Evolutionary conservation across 2,797 vertebrate genomes (phyloP).

Genomic region (Liparis tanakae): DNA sequence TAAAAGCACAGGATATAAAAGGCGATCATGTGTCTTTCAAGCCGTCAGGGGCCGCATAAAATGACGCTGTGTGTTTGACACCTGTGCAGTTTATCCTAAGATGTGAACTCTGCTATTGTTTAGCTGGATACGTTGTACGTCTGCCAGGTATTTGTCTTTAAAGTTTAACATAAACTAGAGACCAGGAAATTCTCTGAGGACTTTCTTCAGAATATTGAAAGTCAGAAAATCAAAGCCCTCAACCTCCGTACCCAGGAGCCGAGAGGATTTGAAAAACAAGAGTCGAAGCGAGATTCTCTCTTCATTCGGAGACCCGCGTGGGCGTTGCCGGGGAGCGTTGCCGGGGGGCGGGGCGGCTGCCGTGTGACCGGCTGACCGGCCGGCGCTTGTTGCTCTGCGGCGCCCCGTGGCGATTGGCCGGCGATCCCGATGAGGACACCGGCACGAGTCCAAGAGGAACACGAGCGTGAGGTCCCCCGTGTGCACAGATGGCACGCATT

Average conservation of each 20-base stretch:
- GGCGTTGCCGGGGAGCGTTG: no score
- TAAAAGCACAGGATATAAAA: no score
- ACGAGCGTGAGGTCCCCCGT: slow-evolving; percentile 76
- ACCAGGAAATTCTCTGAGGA: slow-evolving; percentile 76
- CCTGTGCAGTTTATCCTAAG: background rate
- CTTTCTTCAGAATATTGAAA: no score
- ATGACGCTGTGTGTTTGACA: no score
- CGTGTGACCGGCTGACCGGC: slow-evolving; percentile 53
- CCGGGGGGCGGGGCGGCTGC: background rate
- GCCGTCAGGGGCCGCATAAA: no score
- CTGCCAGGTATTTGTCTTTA: background rate
- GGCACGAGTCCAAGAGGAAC: slow-evolving; percentile 68
- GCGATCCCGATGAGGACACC: slow-evolving; percentile 53
- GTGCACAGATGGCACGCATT: slow-evolving; percentile 80
- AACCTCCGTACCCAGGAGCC: no score
- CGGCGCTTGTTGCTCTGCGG: slow-evolving; percentile 63
- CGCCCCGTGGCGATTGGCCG: slow-evolving; percentile 65
- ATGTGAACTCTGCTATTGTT: slow-evolving; percentile 2
- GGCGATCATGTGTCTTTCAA: no score
- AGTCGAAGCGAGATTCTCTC: background rate
- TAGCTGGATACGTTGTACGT: no score
- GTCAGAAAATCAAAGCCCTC: no score
- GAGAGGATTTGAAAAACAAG: no score
- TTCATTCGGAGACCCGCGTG: background rate
- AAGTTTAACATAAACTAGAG: slow-evolving; percentile 3